Percentiles rank a stretch among this genome's conserved stretches.
These are phyloP conservation scores for Athene noctua DNA, from an alignment of 2,113 vertebrate species.

Conservation along the genomic window DNA sequence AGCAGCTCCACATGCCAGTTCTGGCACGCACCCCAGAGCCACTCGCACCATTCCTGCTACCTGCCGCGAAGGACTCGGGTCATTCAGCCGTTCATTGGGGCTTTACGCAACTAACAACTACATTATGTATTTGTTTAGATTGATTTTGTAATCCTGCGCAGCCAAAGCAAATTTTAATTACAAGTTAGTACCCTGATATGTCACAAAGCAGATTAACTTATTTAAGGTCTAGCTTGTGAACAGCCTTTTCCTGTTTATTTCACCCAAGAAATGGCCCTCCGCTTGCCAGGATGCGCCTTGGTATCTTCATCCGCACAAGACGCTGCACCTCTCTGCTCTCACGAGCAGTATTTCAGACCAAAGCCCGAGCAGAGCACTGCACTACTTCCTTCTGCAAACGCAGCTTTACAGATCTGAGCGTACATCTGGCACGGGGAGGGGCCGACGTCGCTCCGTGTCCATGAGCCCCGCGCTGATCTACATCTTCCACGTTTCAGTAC, in stretches of 20 bases:
- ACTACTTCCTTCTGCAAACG: background rate
- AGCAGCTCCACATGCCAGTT: background rate
- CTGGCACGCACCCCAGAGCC: background rate
- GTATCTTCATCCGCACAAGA: fast-evolving
- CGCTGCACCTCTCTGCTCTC: background rate
- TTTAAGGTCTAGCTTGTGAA: background rate
- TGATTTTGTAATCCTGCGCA: background rate
- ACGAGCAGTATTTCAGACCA: background rate
- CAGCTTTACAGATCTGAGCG: fast-evolving
- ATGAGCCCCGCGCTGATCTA: background rate
- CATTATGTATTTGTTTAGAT: background rate
- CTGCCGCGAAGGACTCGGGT: background rate
- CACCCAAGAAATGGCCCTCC: background rate
- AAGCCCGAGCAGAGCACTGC: background rate
- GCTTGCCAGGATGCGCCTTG: background rate
- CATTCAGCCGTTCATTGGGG: background rate
- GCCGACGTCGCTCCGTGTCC: fast-evolving
- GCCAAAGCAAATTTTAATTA: background rate
- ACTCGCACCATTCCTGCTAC: background rate
- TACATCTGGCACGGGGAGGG: fast-evolving
- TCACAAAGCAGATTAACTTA: background rate
- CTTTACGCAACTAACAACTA: background rate
- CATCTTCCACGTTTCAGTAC: no score
- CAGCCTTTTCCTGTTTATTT: background rate
- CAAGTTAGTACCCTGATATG: fast-evolving